These are phyloP conservation scores for Mungos mungo DNA, from an alignment of 2,113 vertebrate genomes.

Conservation along the genomic window DNA sequence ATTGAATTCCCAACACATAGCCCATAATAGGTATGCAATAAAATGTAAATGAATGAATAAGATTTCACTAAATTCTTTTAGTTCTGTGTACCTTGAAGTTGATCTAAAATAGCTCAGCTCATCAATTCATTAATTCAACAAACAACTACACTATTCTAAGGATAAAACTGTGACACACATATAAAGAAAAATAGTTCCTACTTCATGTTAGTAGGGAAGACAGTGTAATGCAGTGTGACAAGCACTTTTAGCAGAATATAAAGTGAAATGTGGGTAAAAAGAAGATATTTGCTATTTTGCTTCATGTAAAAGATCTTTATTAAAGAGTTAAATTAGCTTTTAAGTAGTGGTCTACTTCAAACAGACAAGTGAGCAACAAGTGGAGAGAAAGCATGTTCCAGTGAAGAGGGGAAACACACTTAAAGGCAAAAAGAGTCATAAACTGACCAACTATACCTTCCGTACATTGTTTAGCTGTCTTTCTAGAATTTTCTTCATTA, in stretches of 20 bases:
- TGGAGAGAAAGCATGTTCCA: not conserved
- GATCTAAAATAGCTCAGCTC: not conserved
- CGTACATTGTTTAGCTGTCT: not conserved
- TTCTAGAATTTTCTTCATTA: constrained; percentile 2
- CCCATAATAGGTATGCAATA: not conserved
- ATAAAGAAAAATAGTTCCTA: not conserved
- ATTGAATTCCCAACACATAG: not conserved
- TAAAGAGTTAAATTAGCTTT: not conserved
- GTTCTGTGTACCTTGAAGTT: not conserved
- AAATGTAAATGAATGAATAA: not conserved
- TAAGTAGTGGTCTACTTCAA: not conserved
- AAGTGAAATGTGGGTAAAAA: not conserved
- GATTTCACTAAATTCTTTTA: constrained; percentile 15
- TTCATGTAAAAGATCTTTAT: not conserved
- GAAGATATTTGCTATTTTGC: not conserved
- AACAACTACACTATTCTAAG: not conserved
- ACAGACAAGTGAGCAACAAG: not conserved
- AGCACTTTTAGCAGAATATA: not conserved
- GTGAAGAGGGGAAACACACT: not conserved
- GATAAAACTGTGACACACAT: not conserved
- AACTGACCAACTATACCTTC: not conserved
- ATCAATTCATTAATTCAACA: constrained; percentile 24
- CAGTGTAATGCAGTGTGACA: not conserved
- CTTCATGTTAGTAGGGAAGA: not conserved
- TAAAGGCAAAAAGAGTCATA: not conserved